Evolutionary conservation across 2,888 invertebrate species (phyloP).

Genomic region (Cantharis rufa): DNA sequence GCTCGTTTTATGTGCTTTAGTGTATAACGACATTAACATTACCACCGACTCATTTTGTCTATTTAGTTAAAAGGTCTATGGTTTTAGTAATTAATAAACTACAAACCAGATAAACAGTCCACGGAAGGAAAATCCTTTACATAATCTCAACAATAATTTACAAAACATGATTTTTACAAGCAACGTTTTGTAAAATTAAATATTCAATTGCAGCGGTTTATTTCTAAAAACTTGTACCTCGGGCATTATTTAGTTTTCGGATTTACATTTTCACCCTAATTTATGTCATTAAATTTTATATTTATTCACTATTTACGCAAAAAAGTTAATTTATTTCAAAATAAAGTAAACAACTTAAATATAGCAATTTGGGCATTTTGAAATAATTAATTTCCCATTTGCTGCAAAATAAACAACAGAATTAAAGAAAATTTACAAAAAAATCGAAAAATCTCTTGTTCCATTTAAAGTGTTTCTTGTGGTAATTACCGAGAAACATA

Average conservation of each 20-base stretch:
- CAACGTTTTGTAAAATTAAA: not conserved
- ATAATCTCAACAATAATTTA: not conserved
- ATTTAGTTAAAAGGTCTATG: constrained; percentile 4
- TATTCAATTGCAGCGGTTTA: not conserved
- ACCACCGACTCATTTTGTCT: not conserved
- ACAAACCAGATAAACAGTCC: not conserved
- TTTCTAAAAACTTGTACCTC: not conserved
- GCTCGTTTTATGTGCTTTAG: not conserved
- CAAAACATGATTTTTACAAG: not conserved
- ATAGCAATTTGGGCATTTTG: too few relatives aligned
- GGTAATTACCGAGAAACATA: too few relatives aligned
- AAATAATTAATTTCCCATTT: too few relatives aligned
- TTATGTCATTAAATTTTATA: not conserved
- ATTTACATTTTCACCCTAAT: not conserved
- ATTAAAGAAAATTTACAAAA: too few relatives aligned
- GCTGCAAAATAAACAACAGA: too few relatives aligned
- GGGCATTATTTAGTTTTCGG: not conserved
- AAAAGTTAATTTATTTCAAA: not conserved
- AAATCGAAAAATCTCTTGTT: too few relatives aligned
- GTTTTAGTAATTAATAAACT: constrained; percentile 4
- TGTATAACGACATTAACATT: not conserved
- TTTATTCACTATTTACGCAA: not conserved
- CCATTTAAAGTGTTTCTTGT: too few relatives aligned
- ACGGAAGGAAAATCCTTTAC: not conserved
- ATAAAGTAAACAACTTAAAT: not conserved